Percentiles rank a stretch among this genome's conserved stretches.
Conservation (phyloP, 2,113 vertebrate genomes). For the Lagopus leucura region DNA sequence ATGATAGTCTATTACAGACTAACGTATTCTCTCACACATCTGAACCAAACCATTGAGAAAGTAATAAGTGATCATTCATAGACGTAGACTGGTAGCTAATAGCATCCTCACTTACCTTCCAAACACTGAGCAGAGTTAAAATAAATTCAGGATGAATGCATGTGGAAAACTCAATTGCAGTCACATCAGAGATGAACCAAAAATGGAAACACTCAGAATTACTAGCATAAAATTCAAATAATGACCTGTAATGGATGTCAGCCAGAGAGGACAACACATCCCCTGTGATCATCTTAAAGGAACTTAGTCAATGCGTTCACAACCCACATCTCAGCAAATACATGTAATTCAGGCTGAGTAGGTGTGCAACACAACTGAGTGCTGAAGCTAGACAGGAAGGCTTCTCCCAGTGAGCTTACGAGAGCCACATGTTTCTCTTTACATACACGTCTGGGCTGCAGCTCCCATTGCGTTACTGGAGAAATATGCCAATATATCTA, state of each 20-base stretch:
- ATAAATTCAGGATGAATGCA: slow-evolving; percentile 43
- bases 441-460: neutral
- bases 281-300: neutral
- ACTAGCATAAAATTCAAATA: slow-evolving; percentile 25
- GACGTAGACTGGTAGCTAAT: slow-evolving; percentile 30
- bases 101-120: slow-evolving; percentile 49
- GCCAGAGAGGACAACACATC: neutral
- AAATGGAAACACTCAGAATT: slow-evolving; percentile 28
- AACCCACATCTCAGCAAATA: neutral
- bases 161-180: slow-evolving; percentile 18
- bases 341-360: neutral
- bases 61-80: slow-evolving; percentile 34
- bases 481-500: neutral
- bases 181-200: neutral
- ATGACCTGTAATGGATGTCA: neutral
- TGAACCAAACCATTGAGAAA: slow-evolving; percentile 30
- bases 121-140: slow-evolving; percentile 40
- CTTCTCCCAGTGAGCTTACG: neutral
- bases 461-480: neutral
- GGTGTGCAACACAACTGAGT: accelerated
- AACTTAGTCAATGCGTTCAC: neutral
- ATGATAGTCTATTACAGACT: neutral
- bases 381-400: neutral
- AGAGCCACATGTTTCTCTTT: neutral
- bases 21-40: slow-evolving; percentile 3